Conservation (phyloP, 2,888 invertebrate genomes). For the Matsumyia berberina region DNA sequence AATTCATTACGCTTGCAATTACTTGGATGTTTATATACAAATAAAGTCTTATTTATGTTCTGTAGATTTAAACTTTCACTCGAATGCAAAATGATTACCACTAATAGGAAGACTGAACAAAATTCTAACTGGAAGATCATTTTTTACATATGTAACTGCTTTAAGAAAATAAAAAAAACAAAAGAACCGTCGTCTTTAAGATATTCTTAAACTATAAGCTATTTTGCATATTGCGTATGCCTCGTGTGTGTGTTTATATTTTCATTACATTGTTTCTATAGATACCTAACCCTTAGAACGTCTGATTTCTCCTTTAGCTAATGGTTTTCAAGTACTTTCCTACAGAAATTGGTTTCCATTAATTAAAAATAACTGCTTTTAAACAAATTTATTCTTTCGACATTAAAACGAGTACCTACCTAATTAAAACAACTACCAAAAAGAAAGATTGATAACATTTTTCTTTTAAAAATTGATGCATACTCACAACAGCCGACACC, state of each 20-base stretch:
- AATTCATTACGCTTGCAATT: slow-evolving; percentile 85
- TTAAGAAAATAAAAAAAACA: background rate
- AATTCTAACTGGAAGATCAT: slow-evolving; percentile 56
- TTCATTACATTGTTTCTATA: slow-evolving; percentile 37
- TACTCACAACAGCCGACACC: too few relatives aligned
- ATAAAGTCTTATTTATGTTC: slow-evolving; percentile 51
- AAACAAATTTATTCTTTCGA: too few relatives aligned
- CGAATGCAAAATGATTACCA: background rate
- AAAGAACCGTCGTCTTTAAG: background rate
- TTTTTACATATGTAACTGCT: background rate
- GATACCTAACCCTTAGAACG: slow-evolving; percentile 15
- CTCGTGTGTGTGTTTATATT: slow-evolving; percentile 40
- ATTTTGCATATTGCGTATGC: slow-evolving; percentile 1
- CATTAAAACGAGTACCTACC: too few relatives aligned
- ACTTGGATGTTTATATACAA: slow-evolving; percentile 44
- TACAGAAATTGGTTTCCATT: too few relatives aligned
- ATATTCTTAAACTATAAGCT: background rate
- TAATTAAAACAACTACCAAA: too few relatives aligned
- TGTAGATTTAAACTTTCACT: slow-evolving; percentile 3
- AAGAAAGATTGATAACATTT: too few relatives aligned
- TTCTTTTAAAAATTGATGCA: too few relatives aligned
- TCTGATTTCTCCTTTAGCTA: background rate
- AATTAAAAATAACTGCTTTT: too few relatives aligned
- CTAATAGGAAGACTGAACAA: slow-evolving; percentile 51
- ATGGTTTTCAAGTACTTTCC: background rate